These are phyloP conservation scores for Clarias batrachus DNA, from an alignment of 2,113 vertebrate species.

Conservation along the genomic window DNA sequence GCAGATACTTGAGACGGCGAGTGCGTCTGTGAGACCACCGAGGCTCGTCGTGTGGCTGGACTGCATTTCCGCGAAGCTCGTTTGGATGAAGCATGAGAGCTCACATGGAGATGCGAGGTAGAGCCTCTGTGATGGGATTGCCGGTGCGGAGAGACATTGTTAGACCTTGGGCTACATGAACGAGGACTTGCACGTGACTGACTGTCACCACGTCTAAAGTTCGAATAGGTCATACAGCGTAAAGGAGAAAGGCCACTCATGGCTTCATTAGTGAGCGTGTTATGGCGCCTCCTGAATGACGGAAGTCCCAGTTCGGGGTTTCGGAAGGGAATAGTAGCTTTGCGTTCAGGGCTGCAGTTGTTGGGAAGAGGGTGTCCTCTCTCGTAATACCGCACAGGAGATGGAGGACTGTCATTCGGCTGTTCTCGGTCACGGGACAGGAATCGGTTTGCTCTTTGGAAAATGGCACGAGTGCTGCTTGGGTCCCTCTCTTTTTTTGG, in stretches of 20 bases:
- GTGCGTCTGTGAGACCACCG: constrained; percentile 51
- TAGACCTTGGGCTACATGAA: constrained; percentile 68
- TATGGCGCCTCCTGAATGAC: constrained; percentile 67
- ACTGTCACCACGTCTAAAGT: constrained; percentile 70
- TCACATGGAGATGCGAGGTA: constrained; percentile 54
- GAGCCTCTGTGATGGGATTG: constrained; percentile 40
- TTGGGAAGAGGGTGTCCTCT: constrained; percentile 71
- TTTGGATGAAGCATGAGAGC: constrained; percentile 62
- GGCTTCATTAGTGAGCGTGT: constrained; percentile 59
- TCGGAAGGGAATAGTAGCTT: constrained; percentile 74
- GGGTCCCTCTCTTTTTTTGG: constrained; percentile 58
- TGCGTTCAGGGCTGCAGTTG: constrained; percentile 71
- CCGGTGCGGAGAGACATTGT: constrained; percentile 68
- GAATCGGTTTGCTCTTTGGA: constrained; percentile 65
- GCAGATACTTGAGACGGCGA: constrained; percentile 51
- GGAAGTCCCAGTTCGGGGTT: constrained; percentile 73
- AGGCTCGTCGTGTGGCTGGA: constrained; percentile 66
- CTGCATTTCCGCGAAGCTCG: constrained; percentile 70
- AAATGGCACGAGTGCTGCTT: constrained; percentile 43
- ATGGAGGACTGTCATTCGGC: constrained; percentile 55
- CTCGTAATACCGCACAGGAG: constrained; percentile 62
- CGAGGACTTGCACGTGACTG: constrained; percentile 54
- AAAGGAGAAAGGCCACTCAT: constrained; percentile 75
- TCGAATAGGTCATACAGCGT: constrained; percentile 74
- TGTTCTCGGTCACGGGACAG: constrained; percentile 65